Evolutionary conservation across 2,113 vertebrate species (phyloP), one percentile per base, ranked within the genome.

Genomic region (Peromyscus polionotus): DNA sequence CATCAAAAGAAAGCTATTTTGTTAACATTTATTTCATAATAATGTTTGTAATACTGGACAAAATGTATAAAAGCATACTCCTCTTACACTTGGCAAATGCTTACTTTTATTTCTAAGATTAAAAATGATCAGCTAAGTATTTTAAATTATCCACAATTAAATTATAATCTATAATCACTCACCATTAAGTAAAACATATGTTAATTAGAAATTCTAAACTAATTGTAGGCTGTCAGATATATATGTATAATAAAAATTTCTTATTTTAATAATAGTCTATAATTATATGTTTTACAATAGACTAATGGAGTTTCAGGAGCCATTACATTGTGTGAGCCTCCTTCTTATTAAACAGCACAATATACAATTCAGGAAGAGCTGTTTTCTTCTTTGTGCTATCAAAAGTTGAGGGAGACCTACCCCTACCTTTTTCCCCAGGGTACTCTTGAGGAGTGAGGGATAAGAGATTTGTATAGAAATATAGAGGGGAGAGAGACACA

Each of bases 181-280:
- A 96, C 94, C 91, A 97, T 97, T 97, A 98, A 97, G 92, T 95
- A 97, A 97, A 98, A 97, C 91, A 96, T 97, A 98, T 98, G 94
- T 96, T 98, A 98, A 98, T 98, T 97, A 97, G 95, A 83, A 89
- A 97, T 75, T 92, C 95, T 97, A 94, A 97, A 92, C 91, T 98
- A 98, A 98, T 98, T 98, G 76, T 54, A 97, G 94, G 89, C 87
- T 98, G 97, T 96, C 96, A 96, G 91, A 95, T 95, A 90, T 91
- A 96, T 97, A 97, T 92, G 87, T 93, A 70, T 94, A 98, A 98
- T 95, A 97, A 95, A 97, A 97, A 94, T 93, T 95, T 94, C 91
- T 96, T 96, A 97, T 97, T 98, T 98, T 98, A 89, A 96, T 97
- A 97, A 96, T 96, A 94, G 84, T 95, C 77, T 96, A 48, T 98